Conservation (phyloP, 2,113 vertebrate species). For the Pipra filicauda region DNA sequence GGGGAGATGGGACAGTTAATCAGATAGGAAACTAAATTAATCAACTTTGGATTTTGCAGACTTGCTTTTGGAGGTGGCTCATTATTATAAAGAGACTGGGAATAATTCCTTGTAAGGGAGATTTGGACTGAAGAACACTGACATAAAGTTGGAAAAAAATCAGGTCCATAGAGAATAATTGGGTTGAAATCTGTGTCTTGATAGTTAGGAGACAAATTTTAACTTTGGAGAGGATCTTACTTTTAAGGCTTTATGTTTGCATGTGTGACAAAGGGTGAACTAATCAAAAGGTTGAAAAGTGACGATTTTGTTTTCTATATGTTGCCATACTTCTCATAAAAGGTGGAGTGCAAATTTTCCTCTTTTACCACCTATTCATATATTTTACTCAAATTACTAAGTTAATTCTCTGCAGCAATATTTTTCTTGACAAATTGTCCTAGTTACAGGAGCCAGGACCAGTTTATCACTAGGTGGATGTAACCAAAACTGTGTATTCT, state of each 20-base stretch:
- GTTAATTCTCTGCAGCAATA: not conserved
- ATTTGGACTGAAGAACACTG: not conserved
- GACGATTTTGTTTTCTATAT: not conserved
- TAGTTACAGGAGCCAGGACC: too few relatives aligned
- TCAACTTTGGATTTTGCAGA: not conserved
- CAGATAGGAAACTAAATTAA: not conserved
- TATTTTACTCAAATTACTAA: not conserved
- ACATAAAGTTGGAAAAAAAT: not conserved
- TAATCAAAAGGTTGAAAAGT: not conserved
- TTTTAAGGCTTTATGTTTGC: not conserved
- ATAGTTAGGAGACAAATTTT: not conserved
- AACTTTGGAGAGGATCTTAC: not conserved
- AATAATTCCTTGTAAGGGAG: not conserved
- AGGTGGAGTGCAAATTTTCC: not conserved
- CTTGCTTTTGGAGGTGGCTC: not conserved
- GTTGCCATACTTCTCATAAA: not conserved
- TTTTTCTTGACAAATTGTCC: not conserved
- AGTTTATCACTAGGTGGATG: too few relatives aligned
- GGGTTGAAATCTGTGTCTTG: not conserved
- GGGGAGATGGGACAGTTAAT: not conserved
- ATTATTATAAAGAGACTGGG: not conserved
- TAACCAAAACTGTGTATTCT: too few relatives aligned
- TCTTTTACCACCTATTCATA: not conserved
- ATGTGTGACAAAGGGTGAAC: not conserved
- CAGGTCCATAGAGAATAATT: not conserved